Percentiles rank a stretch among this genome's conserved stretches.
These are phyloP conservation scores for Chydorus sphaericus DNA, from an alignment of 2,888 invertebrate genomes.

Conservation along the genomic window DNA sequence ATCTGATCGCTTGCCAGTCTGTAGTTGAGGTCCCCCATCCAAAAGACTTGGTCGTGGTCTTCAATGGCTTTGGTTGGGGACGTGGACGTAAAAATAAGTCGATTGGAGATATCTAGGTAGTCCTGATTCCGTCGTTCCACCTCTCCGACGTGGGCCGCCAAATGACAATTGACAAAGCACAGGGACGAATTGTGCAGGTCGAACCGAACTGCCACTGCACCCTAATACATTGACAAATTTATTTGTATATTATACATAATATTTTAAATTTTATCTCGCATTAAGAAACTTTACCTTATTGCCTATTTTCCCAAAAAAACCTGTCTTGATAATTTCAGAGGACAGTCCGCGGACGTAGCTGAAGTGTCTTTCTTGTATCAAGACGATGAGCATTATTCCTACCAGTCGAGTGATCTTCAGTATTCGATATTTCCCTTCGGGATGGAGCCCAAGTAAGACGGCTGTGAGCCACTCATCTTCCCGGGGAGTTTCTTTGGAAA, in stretches of 20 bases:
- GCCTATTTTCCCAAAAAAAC: conserved; percentile 83
- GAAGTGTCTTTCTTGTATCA: conserved; percentile 54
- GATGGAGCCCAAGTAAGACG: conserved; percentile 59
- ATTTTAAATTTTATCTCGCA: conserved; percentile 18
- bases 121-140: conserved; percentile 88
- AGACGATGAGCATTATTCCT: conserved; percentile 88
- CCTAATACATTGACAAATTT: conserved; percentile 50
- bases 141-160: conserved; percentile 93
- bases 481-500: conserved; percentile 80
- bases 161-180: conserved; percentile 93
- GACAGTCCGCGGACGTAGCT: conserved; percentile 58
- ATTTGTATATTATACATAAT: neutral
- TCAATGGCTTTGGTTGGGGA: conserved; percentile 57
- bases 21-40: conserved; percentile 97
- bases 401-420: conserved; percentile 76
- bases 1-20: conserved; percentile 54
- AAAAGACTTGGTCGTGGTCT: conserved; percentile 89
- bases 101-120: conserved; percentile 75
- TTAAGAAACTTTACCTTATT: conserved; percentile 25
- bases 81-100: conserved; percentile 46
- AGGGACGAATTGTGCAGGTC: conserved; percentile 81
- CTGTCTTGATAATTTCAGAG: conserved; percentile 83
- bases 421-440: conserved; percentile 58
- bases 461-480: conserved; percentile 86
- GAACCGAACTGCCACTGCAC: conserved; percentile 92